Base-by-base conservation (phyloP, 2,113 vertebrate genomes). In the Petaurus breviceps region DNA sequence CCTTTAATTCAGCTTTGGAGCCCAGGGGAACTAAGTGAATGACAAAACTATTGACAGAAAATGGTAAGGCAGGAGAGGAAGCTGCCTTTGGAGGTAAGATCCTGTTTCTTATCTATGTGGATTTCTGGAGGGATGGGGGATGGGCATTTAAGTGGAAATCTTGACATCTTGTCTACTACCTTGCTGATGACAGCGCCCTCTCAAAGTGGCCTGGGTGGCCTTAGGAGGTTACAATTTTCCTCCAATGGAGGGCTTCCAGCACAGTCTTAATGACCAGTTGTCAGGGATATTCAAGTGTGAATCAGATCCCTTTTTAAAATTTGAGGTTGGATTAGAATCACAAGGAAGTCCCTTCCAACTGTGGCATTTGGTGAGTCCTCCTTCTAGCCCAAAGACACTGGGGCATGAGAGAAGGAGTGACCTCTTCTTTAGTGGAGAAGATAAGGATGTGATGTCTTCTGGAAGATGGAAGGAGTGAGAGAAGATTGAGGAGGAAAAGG, bases 21-120 rank as follows among this genome's bases (percentile, higher is more conserved):
- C 57, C 94, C 89, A 24, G 26, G 4, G 3, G 47, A 92, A 53
- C 28, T 14, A 6, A 92, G 47, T 94, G 0, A 11, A 90, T 94
- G 43, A 37, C 11, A 91, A 31, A 31, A 26, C n/a, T 92, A 14
- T 51, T 95, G 51, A 90, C 8, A 92, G 91, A 93, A 93, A 9
- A 94, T 89, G 51, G 46, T 11, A 95, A 96, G 25, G 50, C 16
- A 90, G 2, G 14, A 90, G 1, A 90, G 50, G 51, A 96, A n/a
- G 19, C 93, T 3, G 14, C 4, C 92, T 96, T 89, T 95, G 4
- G 26, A 95, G 46, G n/a, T 54, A 54, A 54, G 53, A 54, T 54
- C 53, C 24, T 5, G 23, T 54, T 54, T 54, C 6, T 54, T 54
- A 24, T 5, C 19, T 6, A 26, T 90, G 24, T 10, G 90, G 55